Evolutionary conservation across 2,113 vertebrate genomes (phyloP).

Genomic region (Phalacrocorax carbo): DNA sequence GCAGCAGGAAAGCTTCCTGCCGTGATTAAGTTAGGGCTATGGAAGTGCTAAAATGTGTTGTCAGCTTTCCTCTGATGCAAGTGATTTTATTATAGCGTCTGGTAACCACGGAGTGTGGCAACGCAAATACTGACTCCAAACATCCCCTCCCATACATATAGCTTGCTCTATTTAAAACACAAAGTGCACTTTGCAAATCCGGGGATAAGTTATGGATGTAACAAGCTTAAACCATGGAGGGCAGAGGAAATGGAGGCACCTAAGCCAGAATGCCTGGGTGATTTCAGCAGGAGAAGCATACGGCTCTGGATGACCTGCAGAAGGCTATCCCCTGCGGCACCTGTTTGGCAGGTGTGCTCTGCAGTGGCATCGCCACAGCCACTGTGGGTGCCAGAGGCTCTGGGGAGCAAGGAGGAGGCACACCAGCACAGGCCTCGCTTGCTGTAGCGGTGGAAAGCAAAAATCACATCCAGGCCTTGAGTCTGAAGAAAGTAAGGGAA

Average conservation of each 20-base stretch:
- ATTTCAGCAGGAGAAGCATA: background rate
- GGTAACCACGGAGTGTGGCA: conserved; percentile 84
- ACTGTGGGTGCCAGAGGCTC: background rate
- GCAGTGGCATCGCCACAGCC: background rate
- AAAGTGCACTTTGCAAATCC: conserved; percentile 16
- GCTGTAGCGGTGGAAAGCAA: background rate
- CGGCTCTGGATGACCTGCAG: background rate
- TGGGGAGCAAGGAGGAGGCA: background rate
- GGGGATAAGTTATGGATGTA: conserved; percentile 21
- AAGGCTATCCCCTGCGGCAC: background rate
- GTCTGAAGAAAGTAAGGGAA: background rate
- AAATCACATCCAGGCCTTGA: background rate
- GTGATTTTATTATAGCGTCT: conserved; percentile 88
- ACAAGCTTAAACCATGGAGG: background rate
- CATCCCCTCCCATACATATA: conserved; percentile 64
- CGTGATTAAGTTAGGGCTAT: conserved; percentile 79
- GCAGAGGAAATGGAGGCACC: background rate
- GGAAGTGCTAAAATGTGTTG: conserved; percentile 87
- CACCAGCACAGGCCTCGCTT: accelerated
- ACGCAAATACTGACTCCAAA: conserved; percentile 85
- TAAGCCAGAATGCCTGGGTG: background rate
- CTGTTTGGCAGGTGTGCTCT: background rate
- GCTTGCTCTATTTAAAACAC: conserved; percentile 64
- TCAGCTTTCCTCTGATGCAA: conserved; percentile 93
- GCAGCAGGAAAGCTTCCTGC: conserved; percentile 78